A percentile compares a stretch with the other conserved stretches of the same genome.
phyloP scores from a whole-genome alignment of 2,113 vertebrate species.

The Emydocephalus ijimae region DNA sequence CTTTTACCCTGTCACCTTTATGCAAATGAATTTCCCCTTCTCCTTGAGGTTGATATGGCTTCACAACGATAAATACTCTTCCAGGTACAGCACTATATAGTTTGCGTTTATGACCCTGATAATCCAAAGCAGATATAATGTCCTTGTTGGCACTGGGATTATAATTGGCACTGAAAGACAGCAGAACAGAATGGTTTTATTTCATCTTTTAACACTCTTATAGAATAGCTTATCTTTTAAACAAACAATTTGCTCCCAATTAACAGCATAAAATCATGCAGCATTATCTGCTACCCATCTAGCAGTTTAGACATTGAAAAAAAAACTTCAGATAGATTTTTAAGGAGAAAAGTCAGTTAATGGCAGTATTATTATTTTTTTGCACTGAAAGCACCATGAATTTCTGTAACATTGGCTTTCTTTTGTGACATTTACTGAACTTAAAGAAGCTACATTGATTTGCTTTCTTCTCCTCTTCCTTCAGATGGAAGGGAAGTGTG shows the following conservation, averaged over 20 bases:
- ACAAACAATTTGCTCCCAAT: background rate
- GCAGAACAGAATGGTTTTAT: constrained; percentile 3
- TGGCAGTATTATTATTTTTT: background rate
- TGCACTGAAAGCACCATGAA: background rate
- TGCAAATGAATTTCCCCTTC: constrained; percentile 92
- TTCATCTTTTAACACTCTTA: constrained; percentile 1
- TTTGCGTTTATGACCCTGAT: constrained; percentile 81
- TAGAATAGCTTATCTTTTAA: background rate
- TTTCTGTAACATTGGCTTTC: background rate
- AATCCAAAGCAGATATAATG: constrained; percentile 66
- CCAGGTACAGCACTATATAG: constrained; percentile 95
- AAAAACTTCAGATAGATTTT: constrained; percentile 14
- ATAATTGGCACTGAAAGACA: constrained; percentile 62
- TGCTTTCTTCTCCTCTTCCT: background rate
- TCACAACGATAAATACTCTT: constrained; percentile 86
- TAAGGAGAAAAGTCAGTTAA: background rate
- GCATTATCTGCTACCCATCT: background rate
- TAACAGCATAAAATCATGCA: background rate
- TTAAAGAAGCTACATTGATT: background rate
- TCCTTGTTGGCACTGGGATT: constrained; percentile 75
- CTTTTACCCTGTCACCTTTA: constrained; percentile 93
- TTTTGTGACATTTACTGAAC: background rate
- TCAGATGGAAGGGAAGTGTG: background rate
- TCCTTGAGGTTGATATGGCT: constrained; percentile 86
- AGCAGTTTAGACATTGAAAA: constrained; percentile 1